A percentile compares a stretch with the other conserved stretches of the same genome.
Conservation (phyloP, 1,140 invertebrate genomes). For the Ladona fulva region DNA sequence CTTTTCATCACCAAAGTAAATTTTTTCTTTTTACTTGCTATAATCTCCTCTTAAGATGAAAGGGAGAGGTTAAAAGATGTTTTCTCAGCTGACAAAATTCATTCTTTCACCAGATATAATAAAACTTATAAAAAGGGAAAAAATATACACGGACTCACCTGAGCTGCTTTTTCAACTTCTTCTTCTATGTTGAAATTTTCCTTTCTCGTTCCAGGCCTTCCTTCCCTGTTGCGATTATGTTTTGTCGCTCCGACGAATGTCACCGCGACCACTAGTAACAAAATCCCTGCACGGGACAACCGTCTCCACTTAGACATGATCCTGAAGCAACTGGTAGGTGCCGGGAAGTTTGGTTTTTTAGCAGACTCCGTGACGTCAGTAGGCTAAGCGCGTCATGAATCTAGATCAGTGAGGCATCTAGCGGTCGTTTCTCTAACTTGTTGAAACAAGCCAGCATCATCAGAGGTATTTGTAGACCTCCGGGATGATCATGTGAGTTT, state of each 20-base stretch:
- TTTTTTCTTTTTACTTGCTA: no score
- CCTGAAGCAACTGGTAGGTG: neutral
- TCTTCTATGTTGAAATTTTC: neutral
- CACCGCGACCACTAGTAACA: neutral
- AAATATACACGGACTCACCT: no score
- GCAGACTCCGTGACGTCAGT: neutral
- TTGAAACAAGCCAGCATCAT: conserved; percentile 5
- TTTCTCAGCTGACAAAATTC: no score
- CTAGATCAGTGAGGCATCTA: neutral
- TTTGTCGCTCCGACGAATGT: neutral
- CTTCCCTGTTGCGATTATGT: neutral
- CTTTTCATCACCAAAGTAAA: no score
- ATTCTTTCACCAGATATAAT: no score
- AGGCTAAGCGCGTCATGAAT: neutral
- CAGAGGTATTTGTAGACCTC: neutral
- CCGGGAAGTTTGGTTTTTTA: neutral
- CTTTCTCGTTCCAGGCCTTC: neutral
- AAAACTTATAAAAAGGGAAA: no score
- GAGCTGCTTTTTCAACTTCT: neutral
- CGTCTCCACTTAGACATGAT: neutral
- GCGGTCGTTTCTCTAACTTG: neutral
- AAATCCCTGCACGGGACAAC: neutral
- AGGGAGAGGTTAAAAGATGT: no score
- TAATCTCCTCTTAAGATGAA: no score
- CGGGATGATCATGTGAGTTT: no score